phyloP scores from a whole-genome alignment of 2,113 vertebrate genomes.

The Zosterops borbonicus region DNA sequence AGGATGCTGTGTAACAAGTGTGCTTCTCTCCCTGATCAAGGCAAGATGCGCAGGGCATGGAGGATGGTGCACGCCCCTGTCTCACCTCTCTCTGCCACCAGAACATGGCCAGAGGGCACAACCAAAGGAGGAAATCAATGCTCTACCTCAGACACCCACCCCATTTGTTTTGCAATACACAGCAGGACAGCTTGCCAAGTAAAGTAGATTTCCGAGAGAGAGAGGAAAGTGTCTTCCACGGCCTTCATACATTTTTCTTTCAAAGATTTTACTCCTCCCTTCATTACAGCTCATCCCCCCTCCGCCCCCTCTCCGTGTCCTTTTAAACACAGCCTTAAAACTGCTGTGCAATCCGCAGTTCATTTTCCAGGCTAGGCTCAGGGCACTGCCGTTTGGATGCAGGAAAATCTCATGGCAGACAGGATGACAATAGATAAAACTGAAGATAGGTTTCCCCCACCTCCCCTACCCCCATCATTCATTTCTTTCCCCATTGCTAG shows the following conservation, averaged over 20 bases:
- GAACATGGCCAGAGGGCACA: neutral
- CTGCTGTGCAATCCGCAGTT: neutral
- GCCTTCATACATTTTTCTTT: neutral
- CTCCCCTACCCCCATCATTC: neutral
- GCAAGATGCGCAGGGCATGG: fast-evolving
- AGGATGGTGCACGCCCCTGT: fast-evolving
- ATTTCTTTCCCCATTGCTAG: neutral
- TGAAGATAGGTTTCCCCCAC: neutral
- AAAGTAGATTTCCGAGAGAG: neutral
- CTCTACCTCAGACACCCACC: neutral
- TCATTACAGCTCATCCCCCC: neutral
- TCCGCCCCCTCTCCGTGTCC: neutral
- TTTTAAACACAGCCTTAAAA: neutral
- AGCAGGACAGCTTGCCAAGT: neutral
- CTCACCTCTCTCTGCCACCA: neutral
- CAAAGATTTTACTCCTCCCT: neutral
- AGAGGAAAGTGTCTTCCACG: neutral
- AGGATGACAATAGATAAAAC: fast-evolving
- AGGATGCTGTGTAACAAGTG: neutral
- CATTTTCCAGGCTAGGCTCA: neutral
- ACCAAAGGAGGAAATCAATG: neutral
- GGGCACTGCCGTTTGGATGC: neutral
- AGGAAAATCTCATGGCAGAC: neutral
- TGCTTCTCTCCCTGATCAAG: neutral
- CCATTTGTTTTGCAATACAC: neutral